A percentile compares a stretch with the other conserved stretches of the same genome.
Conservation (phyloP, 1,140 invertebrate species). For the Drosophila lacteicornis region DNA sequence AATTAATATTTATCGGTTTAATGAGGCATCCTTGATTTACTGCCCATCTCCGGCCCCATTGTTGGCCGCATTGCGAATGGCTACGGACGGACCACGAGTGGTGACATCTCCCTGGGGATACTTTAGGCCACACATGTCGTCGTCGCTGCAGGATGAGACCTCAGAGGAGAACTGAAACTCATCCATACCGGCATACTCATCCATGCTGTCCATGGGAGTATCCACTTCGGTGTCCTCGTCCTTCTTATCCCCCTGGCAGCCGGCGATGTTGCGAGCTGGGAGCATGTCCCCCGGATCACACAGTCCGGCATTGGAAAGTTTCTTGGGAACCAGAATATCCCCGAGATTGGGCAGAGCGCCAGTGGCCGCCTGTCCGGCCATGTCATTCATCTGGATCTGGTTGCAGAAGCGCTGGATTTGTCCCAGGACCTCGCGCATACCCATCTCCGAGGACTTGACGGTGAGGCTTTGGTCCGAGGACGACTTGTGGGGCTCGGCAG, state of each 20-base stretch:
- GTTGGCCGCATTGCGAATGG: constrained; percentile 24
- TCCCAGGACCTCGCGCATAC: constrained; percentile 64
- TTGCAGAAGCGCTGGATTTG: constrained; percentile 71
- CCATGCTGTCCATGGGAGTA: constrained; percentile 61
- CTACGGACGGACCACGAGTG: constrained; percentile 21
- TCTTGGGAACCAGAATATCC: constrained; percentile 7
- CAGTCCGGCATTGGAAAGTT: not conserved
- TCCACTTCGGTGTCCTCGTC: constrained; percentile 36
- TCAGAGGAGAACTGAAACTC: constrained; percentile 71
- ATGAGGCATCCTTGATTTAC: constrained; percentile 1
- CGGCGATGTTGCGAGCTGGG: not conserved
- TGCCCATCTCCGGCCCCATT: constrained; percentile 73
- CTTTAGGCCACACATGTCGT: constrained; percentile 32
- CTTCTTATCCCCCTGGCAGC: constrained; percentile 8
- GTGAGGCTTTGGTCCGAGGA: constrained; percentile 57
- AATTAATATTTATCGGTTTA: not conserved
- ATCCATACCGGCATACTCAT: constrained; percentile 60
- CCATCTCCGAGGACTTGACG: constrained; percentile 67
- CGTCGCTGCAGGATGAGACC: constrained; percentile 64
- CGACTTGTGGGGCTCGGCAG: constrained; percentile 27
- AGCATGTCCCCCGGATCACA: not conserved
- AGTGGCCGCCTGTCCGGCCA: constrained; percentile 23
- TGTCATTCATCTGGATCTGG: constrained; percentile 52
- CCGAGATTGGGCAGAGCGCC: constrained; percentile 18
- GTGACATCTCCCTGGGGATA: constrained; percentile 47